Conservation (phyloP, 2,113 vertebrate genomes). For the Pteruthius melanotis region DNA sequence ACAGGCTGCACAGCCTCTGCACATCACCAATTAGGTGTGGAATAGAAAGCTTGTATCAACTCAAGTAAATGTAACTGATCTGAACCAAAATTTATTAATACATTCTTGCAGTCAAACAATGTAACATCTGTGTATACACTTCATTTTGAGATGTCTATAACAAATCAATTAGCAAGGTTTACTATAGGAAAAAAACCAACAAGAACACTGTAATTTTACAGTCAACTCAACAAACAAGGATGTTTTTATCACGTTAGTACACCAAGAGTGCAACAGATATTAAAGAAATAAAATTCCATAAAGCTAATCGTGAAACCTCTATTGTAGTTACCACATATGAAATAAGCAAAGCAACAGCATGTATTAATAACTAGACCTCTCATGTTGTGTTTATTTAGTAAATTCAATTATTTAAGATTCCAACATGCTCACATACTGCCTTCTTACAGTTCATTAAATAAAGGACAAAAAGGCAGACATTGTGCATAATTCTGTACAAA, state of each 20-base stretch:
- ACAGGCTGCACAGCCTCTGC: not conserved
- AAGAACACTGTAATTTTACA: not conserved
- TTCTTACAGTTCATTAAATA: slow-evolving; percentile 53
- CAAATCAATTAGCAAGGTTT: not conserved
- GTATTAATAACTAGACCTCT: not conserved
- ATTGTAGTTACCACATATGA: not conserved
- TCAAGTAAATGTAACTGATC: not conserved
- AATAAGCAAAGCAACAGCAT: not conserved
- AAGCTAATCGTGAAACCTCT: not conserved
- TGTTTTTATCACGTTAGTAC: not conserved
- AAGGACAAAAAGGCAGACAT: slow-evolving; percentile 58
- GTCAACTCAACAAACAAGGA: not conserved
- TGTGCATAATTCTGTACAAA: slow-evolving; percentile 64
- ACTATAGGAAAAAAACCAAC: not conserved
- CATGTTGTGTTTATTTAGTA: not conserved
- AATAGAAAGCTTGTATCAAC: not conserved
- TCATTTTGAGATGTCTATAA: not conserved
- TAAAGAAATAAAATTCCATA: not conserved
- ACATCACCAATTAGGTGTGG: not conserved
- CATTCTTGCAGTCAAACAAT: not conserved
- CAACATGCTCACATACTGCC: not conserved
- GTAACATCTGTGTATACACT: not conserved
- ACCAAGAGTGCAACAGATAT: not conserved
- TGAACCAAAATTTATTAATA: not conserved
- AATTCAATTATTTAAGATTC: slow-evolving; percentile 54